Percentiles rank a stretch among this genome's conserved stretches.
phyloP scores from a whole-genome alignment of 1,140 invertebrate genomes.

The Palaemon carinicauda region DNA sequence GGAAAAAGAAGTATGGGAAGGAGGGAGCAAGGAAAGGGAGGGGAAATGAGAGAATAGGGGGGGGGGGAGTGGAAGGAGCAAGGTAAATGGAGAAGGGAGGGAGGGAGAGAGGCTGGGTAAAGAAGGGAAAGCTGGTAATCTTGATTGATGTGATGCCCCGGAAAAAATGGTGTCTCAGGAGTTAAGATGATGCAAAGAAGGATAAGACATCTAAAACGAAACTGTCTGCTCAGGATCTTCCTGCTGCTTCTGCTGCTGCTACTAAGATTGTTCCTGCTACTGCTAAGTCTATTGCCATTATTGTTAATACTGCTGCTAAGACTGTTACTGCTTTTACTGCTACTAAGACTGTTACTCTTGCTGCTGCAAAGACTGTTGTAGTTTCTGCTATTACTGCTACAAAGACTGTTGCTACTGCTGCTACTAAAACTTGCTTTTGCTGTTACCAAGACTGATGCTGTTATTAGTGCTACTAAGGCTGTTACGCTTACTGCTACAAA shows the following conservation, averaged over 20 bases:
- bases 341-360: not conserved
- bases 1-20: too few species aligned
- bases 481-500: not conserved
- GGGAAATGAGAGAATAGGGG: not conserved
- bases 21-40: too few species aligned
- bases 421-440: not conserved
- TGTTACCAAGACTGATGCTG: not conserved
- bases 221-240: too few species aligned
- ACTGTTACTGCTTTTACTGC: too few species aligned
- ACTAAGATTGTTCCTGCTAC: not conserved
- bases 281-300: too few species aligned
- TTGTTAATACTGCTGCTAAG: too few species aligned
- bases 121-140: not conserved
- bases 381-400: not conserved
- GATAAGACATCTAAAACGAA: too few species aligned
- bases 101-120: not conserved
- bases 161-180: not conserved
- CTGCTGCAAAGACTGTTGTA: not conserved
- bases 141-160: slow-evolving; percentile 5
- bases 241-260: not conserved
- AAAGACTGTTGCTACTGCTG: not conserved
- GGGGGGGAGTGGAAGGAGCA: not conserved
- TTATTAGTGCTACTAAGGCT: not conserved
- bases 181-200: too few species aligned
- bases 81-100: not conserved